Base-by-base conservation (phyloP, 2,113 vertebrate species). In the Ciconia boyciana region DNA sequence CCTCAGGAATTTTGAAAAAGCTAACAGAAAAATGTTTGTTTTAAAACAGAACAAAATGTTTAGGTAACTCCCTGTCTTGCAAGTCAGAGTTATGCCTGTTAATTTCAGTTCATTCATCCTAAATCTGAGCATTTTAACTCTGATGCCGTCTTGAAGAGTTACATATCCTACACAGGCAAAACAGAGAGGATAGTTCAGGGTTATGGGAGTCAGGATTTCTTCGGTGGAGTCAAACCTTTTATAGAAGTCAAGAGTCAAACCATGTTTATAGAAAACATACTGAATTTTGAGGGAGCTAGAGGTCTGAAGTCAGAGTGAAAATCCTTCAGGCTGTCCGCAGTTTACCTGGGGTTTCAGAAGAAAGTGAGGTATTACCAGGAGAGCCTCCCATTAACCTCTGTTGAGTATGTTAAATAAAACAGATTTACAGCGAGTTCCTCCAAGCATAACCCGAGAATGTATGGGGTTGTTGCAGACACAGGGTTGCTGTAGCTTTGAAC, bases 41-140 rank as follows among this genome's bases (percentile, higher is more conserved):
- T 94, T 84, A 55, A 87, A 89, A 32, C 20, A 82, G 81, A 95
- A 79, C 18, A 25, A 78, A 83, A 89, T 76, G 4, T 91, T 97
- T 79, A 49, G 26, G 24, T 94, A 82, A 91, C 83, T 91, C n/a
- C 48, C 11, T 64, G 57, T 58, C 51, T 75, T 89, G 16, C 17
- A 60, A 82, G 14, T 10, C 2, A 1, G 31, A 92, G 44, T 57
- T 60, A 48, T 7, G 32, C 15, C 44, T 83, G 20, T 28, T 90
- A 60, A 81, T 75, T 83, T 81, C 68, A 70, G 22, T 48, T 78
- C 8, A 66, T 64, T 81, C 60, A 74, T 43, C 15, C 12, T 57
- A 60, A 90, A 79, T 52, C 36, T 68, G 26, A 88, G 24, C 1
- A 9, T 82, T 94, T 87, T 54, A 70, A 86, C 68, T n/a, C 12